phyloP scores from a whole-genome alignment of 2,797 vertebrate genomes.

The Eleutherodactylus coqui region DNA sequence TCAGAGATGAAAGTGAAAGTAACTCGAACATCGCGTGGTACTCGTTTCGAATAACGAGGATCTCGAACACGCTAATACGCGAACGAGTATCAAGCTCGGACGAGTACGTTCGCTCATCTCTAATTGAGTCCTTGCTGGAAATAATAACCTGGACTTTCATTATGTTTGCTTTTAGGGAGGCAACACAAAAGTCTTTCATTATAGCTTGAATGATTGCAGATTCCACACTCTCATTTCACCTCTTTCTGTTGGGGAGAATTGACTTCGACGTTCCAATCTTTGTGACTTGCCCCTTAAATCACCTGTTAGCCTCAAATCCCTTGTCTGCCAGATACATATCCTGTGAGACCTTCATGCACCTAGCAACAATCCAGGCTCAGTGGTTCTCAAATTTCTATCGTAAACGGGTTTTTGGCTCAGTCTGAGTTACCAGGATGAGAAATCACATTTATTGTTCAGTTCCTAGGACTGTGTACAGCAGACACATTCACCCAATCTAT shows the following conservation, averaged over 20 bases:
- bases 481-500: neutral
- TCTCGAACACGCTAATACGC: no score
- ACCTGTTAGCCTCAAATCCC: constrained; percentile 42
- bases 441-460: neutral
- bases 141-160: neutral
- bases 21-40: no score
- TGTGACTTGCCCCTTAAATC: constrained; percentile 30
- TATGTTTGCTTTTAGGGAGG: constrained; percentile 46
- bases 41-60: no score
- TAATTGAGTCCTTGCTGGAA: neutral
- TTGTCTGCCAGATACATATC: constrained; percentile 24
- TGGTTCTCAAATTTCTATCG: constrained; percentile 30
- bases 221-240: neutral
- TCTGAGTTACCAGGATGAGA: constrained; percentile 7
- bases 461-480: neutral
- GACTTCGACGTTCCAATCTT: neutral
- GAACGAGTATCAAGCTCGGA: no score
- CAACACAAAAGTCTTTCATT: neutral
- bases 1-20: no score
- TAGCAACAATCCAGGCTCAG: constrained; percentile 48
- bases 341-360: constrained; percentile 53
- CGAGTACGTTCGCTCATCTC: no score
- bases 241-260: neutral
- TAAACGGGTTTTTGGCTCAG: neutral
- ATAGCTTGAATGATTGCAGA: constrained; percentile 15